A percentile compares a stretch with the other conserved stretches of the same genome.
Conservation (phyloP, 2,113 vertebrate species). For the Pseudolaguvia tuberculata region DNA sequence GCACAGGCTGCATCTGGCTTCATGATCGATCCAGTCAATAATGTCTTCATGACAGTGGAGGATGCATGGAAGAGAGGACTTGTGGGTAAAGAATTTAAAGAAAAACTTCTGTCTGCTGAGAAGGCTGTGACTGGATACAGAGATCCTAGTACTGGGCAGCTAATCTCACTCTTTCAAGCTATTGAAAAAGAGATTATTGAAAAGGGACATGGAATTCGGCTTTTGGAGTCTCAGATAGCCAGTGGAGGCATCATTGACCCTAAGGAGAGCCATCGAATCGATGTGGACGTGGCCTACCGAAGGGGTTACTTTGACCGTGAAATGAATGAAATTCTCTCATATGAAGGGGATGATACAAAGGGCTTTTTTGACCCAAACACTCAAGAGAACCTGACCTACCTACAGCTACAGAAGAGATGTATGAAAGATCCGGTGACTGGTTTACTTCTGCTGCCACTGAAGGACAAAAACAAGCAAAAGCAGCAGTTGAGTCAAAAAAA, state of each 20-base stretch:
- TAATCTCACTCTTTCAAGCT: slow-evolving; percentile 93
- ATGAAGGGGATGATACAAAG: slow-evolving; percentile 92
- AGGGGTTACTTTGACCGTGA: slow-evolving; percentile 92
- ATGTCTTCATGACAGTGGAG: slow-evolving; percentile 83
- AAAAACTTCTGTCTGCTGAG: slow-evolving; percentile 91
- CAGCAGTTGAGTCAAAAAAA: slow-evolving; percentile 81
- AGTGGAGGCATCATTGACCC: slow-evolving; percentile 97
- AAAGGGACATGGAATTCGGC: slow-evolving; percentile 90
- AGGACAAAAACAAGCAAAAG: slow-evolving; percentile 79
- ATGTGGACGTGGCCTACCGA: slow-evolving; percentile 83
- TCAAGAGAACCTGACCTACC: slow-evolving; percentile 92
- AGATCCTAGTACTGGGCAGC: slow-evolving; percentile 87
- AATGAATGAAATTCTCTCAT: slow-evolving; percentile 86
- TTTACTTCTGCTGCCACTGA: slow-evolving; percentile 83
- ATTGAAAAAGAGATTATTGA: slow-evolving; percentile 96
- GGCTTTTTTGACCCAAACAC: slow-evolving; percentile 98
- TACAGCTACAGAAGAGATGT: slow-evolving; percentile 90
- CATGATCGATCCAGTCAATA: slow-evolving; percentile 93
- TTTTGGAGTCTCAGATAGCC: slow-evolving; percentile 96
- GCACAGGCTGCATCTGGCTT: slow-evolving; percentile 96
- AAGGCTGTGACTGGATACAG: slow-evolving; percentile 91
- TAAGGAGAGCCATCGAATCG: slow-evolving; percentile 86
- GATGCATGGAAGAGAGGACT: slow-evolving; percentile 83
- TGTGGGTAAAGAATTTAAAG: slow-evolving; percentile 90
- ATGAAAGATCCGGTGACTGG: slow-evolving; percentile 82